Conservation (phyloP, 2,797 vertebrate species). For the Bradypus variegatus region DNA sequence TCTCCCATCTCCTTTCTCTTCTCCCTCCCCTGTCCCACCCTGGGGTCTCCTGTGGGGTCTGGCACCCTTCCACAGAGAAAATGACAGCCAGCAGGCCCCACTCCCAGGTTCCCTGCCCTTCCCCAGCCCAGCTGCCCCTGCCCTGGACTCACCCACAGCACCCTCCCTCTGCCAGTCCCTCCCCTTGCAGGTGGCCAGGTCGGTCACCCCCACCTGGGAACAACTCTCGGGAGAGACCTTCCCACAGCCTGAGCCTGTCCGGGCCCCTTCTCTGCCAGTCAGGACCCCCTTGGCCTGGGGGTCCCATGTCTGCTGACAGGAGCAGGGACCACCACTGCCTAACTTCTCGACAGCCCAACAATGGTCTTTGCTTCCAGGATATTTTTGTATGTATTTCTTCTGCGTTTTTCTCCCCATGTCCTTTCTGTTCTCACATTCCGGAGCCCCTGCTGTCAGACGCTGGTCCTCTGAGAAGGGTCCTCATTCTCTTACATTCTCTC, state of each 20-base stretch:
- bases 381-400: background rate
- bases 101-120: too few species aligned
- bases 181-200: background rate
- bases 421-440: accelerated
- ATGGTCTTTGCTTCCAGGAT: background rate
- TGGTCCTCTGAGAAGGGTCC: accelerated
- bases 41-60: background rate
- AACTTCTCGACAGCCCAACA: accelerated
- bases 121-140: background rate
- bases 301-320: background rate
- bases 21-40: background rate
- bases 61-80: too few species aligned
- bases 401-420: too few species aligned
- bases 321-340: accelerated
- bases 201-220: background rate
- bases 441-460: background rate
- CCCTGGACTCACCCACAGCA: too few species aligned
- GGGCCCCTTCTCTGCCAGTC: background rate
- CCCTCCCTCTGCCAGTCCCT: background rate
- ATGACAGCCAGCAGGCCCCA: too few species aligned
- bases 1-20: background rate
- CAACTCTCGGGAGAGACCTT: background rate
- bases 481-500: accelerated
- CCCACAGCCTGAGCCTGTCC: background rate
- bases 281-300: background rate